phyloP scores from a whole-genome alignment of 2,888 invertebrate species.

The Laspeyria flexula region DNA sequence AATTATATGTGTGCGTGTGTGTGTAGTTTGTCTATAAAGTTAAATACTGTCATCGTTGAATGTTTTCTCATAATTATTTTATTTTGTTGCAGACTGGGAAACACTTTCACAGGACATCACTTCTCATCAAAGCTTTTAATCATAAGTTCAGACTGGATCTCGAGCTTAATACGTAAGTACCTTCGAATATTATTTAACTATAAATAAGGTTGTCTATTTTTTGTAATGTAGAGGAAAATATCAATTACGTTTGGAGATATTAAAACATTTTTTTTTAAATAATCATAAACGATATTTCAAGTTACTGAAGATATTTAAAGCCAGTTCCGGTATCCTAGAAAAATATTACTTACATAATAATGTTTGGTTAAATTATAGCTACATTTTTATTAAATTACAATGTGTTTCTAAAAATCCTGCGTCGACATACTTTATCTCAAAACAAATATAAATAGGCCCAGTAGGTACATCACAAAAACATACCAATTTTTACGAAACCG shows the following conservation, averaged over 20 bases:
- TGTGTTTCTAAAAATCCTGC: background rate
- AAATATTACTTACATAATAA: too few species aligned
- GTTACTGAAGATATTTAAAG: too few species aligned
- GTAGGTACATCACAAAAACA: constrained; percentile 1
- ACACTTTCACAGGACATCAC: constrained; percentile 97
- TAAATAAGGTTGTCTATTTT: constrained; percentile 1
- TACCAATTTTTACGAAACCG: background rate
- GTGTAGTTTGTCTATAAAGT: too few species aligned
- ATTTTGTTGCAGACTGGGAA: constrained; percentile 93
- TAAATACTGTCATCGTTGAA: too few species aligned
- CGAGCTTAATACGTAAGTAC: constrained; percentile 97
- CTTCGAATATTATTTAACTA: too few species aligned
- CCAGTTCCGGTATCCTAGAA: too few species aligned
- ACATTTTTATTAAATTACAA: too few species aligned
- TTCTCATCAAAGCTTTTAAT: constrained; percentile 98
- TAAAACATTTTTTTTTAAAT: too few species aligned
- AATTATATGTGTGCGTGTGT: too few species aligned
- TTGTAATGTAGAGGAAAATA: background rate
- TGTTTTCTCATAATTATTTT: constrained; percentile 12
- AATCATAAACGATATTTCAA: too few species aligned
- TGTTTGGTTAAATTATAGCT: too few species aligned
- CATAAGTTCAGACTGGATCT: constrained; percentile 98
- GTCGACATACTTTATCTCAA: too few species aligned
- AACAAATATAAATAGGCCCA: background rate
- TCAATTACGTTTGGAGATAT: background rate